Evolutionary conservation across 2,797 vertebrate species (phyloP).

Genomic region (Gallirallus australis): DNA sequence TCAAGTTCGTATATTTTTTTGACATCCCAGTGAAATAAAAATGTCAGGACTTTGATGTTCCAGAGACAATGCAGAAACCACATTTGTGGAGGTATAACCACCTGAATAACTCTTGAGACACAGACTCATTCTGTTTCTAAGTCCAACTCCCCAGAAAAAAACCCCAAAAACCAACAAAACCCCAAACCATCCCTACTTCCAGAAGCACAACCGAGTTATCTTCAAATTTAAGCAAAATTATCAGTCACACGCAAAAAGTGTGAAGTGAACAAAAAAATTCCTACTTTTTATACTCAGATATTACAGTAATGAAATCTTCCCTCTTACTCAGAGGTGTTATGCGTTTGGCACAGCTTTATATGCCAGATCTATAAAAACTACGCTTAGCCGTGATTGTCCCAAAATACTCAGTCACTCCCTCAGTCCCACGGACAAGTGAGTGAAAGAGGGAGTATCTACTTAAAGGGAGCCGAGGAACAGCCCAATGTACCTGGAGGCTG

Average conservation of each 20-base stretch:
- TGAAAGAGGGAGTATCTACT: not conserved
- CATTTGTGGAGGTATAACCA: not conserved
- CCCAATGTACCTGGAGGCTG: not conserved
- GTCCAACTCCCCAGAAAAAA: not conserved
- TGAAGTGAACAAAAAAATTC: not conserved
- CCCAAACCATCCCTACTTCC: too few species aligned
- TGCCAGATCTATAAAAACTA: not conserved
- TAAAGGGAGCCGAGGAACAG: not conserved
- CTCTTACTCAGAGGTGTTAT: not conserved
- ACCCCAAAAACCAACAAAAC: accelerated
- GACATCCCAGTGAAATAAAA: not conserved
- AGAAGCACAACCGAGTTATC: not conserved
- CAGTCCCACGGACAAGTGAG: not conserved
- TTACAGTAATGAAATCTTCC: not conserved
- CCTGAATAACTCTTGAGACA: not conserved
- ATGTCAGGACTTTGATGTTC: not conserved
- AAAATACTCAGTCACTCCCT: not conserved
- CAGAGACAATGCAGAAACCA: not conserved
- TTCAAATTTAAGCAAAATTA: not conserved
- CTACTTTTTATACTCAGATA: not conserved
- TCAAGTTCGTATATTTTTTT: not conserved
- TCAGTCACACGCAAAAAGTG: not conserved
- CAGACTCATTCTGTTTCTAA: not conserved
- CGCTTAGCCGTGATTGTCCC: not conserved
- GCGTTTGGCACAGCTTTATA: not conserved